phyloP scores from a whole-genome alignment of 2,888 invertebrate genomes.

The Caenorhabditis drosophilae region DNA sequence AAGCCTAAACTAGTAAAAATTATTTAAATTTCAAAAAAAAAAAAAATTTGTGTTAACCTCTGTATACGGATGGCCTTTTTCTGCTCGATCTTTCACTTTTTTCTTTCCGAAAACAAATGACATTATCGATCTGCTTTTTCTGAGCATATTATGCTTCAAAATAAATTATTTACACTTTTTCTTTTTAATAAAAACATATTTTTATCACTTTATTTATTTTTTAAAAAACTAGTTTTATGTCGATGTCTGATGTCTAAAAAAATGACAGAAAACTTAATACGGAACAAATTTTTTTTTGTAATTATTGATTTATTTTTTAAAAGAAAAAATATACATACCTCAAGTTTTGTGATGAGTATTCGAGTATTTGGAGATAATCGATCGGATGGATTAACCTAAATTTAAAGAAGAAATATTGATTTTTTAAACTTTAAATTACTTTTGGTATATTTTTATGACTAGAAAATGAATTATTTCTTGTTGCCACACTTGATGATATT shows the following conservation, averaged over 20 bases:
- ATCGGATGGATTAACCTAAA: slow-evolving; percentile 25
- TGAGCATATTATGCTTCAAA: slow-evolving; percentile 44
- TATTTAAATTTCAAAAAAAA: neutral
- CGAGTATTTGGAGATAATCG: slow-evolving; percentile 30
- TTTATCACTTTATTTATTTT: too few relatives aligned
- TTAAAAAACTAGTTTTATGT: too few relatives aligned
- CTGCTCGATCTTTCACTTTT: slow-evolving; percentile 33
- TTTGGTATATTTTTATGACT: neutral
- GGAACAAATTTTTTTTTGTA: too few relatives aligned
- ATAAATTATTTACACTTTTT: too few relatives aligned
- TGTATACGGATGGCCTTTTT: slow-evolving; percentile 36
- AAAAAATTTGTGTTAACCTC: slow-evolving; percentile 8
- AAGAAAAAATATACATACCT: slow-evolving; percentile 13
- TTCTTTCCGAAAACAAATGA: slow-evolving; percentile 48
- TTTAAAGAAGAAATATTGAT: neutral
- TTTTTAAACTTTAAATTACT: neutral
- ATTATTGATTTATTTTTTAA: neutral
- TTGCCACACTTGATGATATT: neutral
- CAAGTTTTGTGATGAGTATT: slow-evolving; percentile 32
- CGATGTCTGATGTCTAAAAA: too few relatives aligned
- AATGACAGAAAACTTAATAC: too few relatives aligned
- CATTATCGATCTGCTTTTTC: slow-evolving; percentile 47
- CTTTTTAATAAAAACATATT: too few relatives aligned
- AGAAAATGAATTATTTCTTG: neutral
- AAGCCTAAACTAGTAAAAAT: slow-evolving; percentile 74